Base-by-base conservation (phyloP, 2,888 invertebrate genomes). In the Eupithecia insigniata region DNA sequence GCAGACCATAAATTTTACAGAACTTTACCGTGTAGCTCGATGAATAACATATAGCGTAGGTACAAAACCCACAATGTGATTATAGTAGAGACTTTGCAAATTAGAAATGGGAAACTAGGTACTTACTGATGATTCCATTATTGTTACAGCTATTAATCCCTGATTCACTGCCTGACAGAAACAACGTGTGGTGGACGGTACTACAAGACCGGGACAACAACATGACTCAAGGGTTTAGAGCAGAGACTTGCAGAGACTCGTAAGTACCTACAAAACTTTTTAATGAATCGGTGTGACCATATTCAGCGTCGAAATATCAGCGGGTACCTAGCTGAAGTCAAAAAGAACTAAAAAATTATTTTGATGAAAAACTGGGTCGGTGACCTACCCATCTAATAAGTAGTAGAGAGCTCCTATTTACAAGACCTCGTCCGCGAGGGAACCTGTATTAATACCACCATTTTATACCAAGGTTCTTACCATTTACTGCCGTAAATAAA, bases 131-230 rank as follows among this genome's bases (percentile, higher is more conserved):
- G 18, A 6, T 4, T 18, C 39, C 39, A 28, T 43, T n/a, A 4
- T 69, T 60, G 69, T 86, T 88, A 39, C 91, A 94, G 88, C 87
- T 96, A 0, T 90, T 96, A 16, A 95, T 92, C 78, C 97, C 97
- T 0, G 92, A 95, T 86, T 90, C 94, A 0, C 96, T 95, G 0
- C 87, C 92, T 72, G 96, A 95, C 68, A 91, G 93, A 76, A 90
- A 95, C n/a, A 95, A 95, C 16, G 92, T 96, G 75, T 97, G 96
- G 96, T 93, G 95, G 80, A 95, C 94, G 68, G 95, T 98, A 30
- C 95, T 95, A 28, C 95, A 95, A 0, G 88, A 95, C 1, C 80
- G 64, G 36, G 69, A 67, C 14, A 84, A 6, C 96, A 95, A 65
- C 91, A 71, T 60, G 71, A 69, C 95, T 18, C 98, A 98, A 88